Evolutionary conservation across 1,140 invertebrate species (phyloP).

Genomic region (Papilio xuthus): DNA sequence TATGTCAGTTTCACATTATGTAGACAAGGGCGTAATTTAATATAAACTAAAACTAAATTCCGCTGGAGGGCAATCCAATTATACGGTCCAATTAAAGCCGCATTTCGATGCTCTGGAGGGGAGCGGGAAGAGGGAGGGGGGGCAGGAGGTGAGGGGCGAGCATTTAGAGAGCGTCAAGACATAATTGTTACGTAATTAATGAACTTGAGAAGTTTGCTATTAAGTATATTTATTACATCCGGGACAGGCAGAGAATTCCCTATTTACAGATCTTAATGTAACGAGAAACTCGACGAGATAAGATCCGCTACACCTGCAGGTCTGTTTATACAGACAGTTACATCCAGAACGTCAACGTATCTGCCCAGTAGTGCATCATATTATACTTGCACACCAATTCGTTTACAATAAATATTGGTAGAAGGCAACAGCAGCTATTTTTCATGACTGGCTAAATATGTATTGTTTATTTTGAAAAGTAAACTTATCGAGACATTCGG

Average conservation of each 20-base stretch:
- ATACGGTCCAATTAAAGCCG: slow-evolving; percentile 14
- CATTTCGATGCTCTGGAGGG: neutral
- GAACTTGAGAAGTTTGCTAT: slow-evolving; percentile 12
- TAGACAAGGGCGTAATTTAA: slow-evolving; percentile 8
- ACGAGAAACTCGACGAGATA: too few species aligned
- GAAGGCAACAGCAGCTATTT: too few species aligned
- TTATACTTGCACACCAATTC: too few species aligned
- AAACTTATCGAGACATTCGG: neutral
- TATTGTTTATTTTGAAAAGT: too few species aligned
- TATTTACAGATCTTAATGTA: neutral
- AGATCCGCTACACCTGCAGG: too few species aligned
- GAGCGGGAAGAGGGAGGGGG: neutral
- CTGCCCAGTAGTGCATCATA: too few species aligned
- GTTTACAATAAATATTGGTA: too few species aligned
- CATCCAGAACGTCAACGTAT: too few species aligned
- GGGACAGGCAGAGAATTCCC: neutral
- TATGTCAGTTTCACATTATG: neutral
- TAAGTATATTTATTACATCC: neutral
- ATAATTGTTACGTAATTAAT: slow-evolving; percentile 26
- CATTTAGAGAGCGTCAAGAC: slow-evolving; percentile 4
- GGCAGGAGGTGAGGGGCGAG: neutral
- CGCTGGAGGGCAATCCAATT: slow-evolving; percentile 13
- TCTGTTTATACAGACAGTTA: too few species aligned
- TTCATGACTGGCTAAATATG: too few species aligned
- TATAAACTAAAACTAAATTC: slow-evolving; percentile 24